Conservation (phyloP, 2,888 invertebrate genomes). For the Ochlodes sylvanus region DNA sequence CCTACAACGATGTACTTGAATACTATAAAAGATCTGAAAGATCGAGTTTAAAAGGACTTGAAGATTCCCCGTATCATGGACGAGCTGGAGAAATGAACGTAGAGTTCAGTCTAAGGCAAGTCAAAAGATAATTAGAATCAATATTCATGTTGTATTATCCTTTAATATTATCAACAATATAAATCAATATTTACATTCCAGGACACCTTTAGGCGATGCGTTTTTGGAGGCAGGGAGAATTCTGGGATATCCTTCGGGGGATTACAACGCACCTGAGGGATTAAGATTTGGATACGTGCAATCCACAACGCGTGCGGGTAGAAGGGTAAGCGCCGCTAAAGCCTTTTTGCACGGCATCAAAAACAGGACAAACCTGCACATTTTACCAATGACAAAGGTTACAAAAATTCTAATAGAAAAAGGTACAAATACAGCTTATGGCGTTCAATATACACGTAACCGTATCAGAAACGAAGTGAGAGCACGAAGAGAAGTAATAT, state of each 20-base stretch:
- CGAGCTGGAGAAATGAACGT: slow-evolving; percentile 86
- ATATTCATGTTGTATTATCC: too few species aligned
- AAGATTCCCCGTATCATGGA: slow-evolving; percentile 81
- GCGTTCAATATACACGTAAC: slow-evolving; percentile 87
- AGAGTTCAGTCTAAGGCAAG: slow-evolving; percentile 65
- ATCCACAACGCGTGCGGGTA: slow-evolving; percentile 84
- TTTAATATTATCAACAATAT: too few species aligned
- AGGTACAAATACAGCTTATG: slow-evolving; percentile 86
- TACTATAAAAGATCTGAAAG: slow-evolving; percentile 87
- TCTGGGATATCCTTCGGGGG: slow-evolving; percentile 87
- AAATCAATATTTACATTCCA: slow-evolving; percentile 2
- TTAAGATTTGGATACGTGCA: slow-evolving; percentile 88
- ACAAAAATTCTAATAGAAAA: slow-evolving; percentile 88
- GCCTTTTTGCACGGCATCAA: slow-evolving; percentile 86
- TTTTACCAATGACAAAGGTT: slow-evolving; percentile 87
- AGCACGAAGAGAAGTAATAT: slow-evolving; percentile 92
- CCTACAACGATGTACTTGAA: slow-evolving; percentile 84
- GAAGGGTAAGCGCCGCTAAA: slow-evolving; percentile 87
- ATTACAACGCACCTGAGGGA: slow-evolving; percentile 87
- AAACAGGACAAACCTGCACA: slow-evolving; percentile 87
- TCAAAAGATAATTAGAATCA: neutral
- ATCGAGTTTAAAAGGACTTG: slow-evolving; percentile 72
- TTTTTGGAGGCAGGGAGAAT: slow-evolving; percentile 87
- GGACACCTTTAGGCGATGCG: slow-evolving; percentile 57
- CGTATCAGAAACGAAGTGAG: slow-evolving; percentile 72